Evolutionary conservation across 2,113 vertebrate genomes (phyloP), one percentile per base, ranked within the genome.

Genomic region (Danio rerio): DNA sequence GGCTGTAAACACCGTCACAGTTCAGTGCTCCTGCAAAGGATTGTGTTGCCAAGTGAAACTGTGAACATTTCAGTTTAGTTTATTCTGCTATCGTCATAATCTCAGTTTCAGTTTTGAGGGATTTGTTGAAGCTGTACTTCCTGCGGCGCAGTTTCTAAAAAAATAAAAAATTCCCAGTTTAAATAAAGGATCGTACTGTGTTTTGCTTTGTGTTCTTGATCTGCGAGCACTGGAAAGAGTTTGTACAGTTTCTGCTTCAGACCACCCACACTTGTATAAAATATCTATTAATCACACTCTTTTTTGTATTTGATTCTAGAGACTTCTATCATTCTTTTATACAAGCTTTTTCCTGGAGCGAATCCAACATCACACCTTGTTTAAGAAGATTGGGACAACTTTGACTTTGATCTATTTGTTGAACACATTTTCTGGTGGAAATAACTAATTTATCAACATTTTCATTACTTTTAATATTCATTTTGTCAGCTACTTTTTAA

Each of bases 281-380:
- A 69, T 69, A 52, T 53, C 53, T 71, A 31, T 52, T 71, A 50
- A 52, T 31, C 69, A 71, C 45, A 31, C 43, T 47, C 65, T 3
- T 49, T 5, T 53, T 72, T 72, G 69, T 10, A 52, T 21, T 7
- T 72, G 49, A 53, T 72, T 31, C 31, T 53, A 9, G 16, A 11
- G 65, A 45, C 43, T 43, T n/a, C n/a, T 66, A 45, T 68, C 42
- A 18, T 68, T 68, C 65, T 68, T 68, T 68, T 68, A 9, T 47
- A 40, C 12, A 55, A 72, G 21, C 20, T 72, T 55, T 73, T n/a
- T 49, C 50, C 20, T 78, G 42, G 58, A 81, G 31, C 9, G 7
- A 10, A 40, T 53, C 50, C 59, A 82, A 45, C 42, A 78, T 62
- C 80, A 78, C 49, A 85, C 68, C 63, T 21, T 9, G 9, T 76